Conservation (phyloP, 2,797 vertebrate genomes). For the Pitangus sulphuratus region DNA sequence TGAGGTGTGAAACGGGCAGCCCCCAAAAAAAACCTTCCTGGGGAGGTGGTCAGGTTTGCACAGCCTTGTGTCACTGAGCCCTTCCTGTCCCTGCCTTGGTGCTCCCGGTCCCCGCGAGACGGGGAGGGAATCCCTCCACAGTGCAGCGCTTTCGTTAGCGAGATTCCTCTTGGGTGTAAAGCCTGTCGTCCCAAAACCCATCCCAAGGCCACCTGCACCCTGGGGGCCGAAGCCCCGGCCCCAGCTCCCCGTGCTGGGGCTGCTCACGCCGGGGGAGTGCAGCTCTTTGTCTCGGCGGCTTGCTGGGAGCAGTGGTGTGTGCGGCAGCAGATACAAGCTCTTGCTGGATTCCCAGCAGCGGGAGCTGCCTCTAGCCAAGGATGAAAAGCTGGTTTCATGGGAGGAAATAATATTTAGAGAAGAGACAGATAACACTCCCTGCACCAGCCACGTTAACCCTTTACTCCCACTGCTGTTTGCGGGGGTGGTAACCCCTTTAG, state of each 20-base stretch:
- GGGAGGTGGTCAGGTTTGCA: neutral
- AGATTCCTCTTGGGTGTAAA: neutral
- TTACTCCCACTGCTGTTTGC: neutral
- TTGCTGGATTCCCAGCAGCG: conserved; percentile 66
- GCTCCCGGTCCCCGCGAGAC: fast-evolving
- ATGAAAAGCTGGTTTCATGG: conserved; percentile 73
- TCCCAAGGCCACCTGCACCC: neutral
- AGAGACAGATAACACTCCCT: conserved; percentile 43
- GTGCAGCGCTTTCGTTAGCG: neutral
- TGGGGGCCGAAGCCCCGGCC: neutral
- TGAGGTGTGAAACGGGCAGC: neutral
- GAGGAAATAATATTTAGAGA: conserved; percentile 74
- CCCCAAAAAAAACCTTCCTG: neutral
- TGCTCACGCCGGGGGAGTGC: neutral
- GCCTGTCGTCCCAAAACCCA: neutral
- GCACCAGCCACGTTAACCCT: neutral
- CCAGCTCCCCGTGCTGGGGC: neutral
- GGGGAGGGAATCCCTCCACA: neutral
- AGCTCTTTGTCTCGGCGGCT: conserved; percentile 35
- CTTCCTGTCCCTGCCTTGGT: neutral
- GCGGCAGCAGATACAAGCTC: conserved; percentile 53
- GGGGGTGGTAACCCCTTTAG: neutral
- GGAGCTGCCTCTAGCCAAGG: conserved; percentile 72
- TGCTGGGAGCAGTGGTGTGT: conserved; percentile 65
- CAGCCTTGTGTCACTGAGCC: neutral